A percentile compares a stretch with the other conserved stretches of the same genome.
Evolutionary conservation across 2,113 vertebrate genomes (phyloP).

Genomic region (Heteronetta atricapilla): DNA sequence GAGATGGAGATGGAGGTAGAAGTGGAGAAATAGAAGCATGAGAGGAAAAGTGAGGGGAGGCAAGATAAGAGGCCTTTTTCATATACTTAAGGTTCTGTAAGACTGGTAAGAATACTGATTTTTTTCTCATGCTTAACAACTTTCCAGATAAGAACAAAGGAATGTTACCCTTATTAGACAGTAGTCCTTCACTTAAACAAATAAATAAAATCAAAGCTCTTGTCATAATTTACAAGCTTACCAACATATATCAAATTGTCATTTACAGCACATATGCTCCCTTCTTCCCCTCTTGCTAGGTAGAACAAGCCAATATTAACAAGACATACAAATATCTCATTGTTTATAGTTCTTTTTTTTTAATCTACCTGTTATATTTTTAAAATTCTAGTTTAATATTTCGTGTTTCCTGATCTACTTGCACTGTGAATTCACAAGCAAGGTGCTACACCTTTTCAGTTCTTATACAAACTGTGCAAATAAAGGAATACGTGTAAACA

Average conservation of each 20-base stretch:
- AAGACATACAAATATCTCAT: background rate
- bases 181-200: background rate
- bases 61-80: background rate
- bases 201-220: background rate
- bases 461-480: background rate
- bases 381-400: background rate
- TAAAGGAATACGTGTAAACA: background rate
- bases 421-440: background rate
- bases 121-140: background rate
- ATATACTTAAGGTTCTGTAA: background rate
- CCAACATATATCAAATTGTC: background rate
- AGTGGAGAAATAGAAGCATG: background rate
- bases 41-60: background rate
- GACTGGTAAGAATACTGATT: background rate
- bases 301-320: background rate
- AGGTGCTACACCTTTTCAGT: background rate
- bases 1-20: background rate
- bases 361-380: background rate
- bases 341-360: background rate
- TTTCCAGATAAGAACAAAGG: background rate
- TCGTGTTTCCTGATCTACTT: background rate
- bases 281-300: conserved; percentile 2
- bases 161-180: background rate
- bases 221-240: background rate
- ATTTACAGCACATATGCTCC: background rate